Evolutionary conservation across 2,888 invertebrate species (phyloP), one percentile per base, ranked within the genome.

Genomic region (Metallyticus violacea): DNA sequence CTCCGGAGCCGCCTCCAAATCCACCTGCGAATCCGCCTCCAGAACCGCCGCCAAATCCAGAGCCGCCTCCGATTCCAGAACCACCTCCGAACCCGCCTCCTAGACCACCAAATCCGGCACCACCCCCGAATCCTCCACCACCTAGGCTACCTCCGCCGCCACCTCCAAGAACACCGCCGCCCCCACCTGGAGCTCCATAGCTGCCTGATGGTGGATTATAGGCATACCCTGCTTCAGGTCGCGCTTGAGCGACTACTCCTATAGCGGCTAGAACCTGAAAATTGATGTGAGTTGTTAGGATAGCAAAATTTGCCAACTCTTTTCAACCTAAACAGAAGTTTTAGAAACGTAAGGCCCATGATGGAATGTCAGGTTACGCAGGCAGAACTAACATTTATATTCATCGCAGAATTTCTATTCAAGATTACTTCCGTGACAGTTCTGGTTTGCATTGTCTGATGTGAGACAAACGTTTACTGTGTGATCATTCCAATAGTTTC

Each of bases 131-230:
- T 2, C 85, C 86, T 25, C 88, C 88, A 22, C 86, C 40, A 15
- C 40, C 40, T 15, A 15, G 40, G 15, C 40, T 7, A 62, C 89
- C n/a, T n/a, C n/a, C 91, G 77, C 90, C 90, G 83, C 90, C 90
- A 28, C 90, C 90, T 15, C 88, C 87, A 86, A 90, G 88, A 84
- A 91, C 90, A 82, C 89, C 90, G 87, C 79, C 87, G 77, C 85
- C 88, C 26, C 88, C 89, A 6, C 89, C 89, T 7, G 91, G 90
- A 78, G 89, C 88, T 26, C 89, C 89, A 76, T 88, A 88, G 82
- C 86, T 86, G 81, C 77, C 79, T 26, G 88, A 86, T 9, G 88
- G 88, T n/a, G 86, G 80, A 85, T 77, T 77, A 79, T 88, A 88
- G 6, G 88, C 87, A 86, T 88, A 88, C 15, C 88, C 88, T 7